Evolutionary conservation across 1,140 invertebrate genomes (phyloP).

Genomic region (Halyomorpha halys): DNA sequence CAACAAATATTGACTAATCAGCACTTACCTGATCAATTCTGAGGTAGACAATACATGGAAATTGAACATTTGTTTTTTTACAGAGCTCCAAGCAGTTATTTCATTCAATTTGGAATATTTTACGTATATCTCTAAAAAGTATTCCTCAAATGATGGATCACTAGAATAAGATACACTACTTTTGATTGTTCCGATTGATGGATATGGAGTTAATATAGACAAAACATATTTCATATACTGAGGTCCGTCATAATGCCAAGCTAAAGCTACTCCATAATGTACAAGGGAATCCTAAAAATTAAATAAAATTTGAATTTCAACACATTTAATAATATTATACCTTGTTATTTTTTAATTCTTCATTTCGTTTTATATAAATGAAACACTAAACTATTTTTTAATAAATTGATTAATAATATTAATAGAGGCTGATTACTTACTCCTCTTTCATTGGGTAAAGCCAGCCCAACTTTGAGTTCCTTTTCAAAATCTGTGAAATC

Average conservation of each 20-base stretch:
- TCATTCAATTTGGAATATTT: conserved; percentile 29
- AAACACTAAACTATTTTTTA: no score
- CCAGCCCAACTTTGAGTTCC: conserved; percentile 37
- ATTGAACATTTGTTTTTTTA: conserved; percentile 25
- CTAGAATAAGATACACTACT: conserved; percentile 27
- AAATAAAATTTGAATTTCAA: neutral
- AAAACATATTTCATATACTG: conserved; percentile 39
- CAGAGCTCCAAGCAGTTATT: conserved; percentile 28
- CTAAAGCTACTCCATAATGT: conserved; percentile 39
- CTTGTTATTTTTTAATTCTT: no score
- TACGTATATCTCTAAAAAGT: conserved; percentile 29
- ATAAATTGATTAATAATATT: no score
- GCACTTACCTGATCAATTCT: conserved; percentile 29
- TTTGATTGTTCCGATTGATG: conserved; percentile 41
- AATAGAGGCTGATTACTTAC: conserved; percentile 16
- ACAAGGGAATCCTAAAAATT: conserved; percentile 25
- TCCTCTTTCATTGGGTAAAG: conserved; percentile 25
- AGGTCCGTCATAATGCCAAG: conserved; percentile 42
- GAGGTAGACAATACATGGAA: conserved; percentile 29
- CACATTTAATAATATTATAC: no score
- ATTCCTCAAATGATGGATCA: conserved; percentile 24
- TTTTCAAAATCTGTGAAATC: conserved; percentile 53
- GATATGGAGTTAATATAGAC: conserved; percentile 42
- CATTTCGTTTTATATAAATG: no score
- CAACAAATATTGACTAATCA: neutral